These are phyloP conservation scores for Euwallacea similis DNA, from an alignment of 1,140 invertebrate species.

Conservation along the genomic window DNA sequence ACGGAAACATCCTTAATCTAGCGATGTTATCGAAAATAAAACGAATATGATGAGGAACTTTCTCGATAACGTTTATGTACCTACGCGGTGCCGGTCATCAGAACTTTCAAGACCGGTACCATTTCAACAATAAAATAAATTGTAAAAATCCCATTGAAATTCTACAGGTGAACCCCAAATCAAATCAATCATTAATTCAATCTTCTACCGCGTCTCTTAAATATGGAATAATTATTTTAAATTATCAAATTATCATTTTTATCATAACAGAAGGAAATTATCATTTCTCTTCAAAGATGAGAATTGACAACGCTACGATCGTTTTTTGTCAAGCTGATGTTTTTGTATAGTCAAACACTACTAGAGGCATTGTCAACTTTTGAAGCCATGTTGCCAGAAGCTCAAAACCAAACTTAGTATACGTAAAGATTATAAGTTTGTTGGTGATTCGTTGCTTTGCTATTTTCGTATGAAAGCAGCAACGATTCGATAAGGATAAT, in stretches of 20 bases:
- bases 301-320: no score
- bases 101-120: background rate
- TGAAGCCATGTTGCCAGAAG: no score
- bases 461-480: no score
- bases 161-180: background rate
- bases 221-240: constrained; percentile 44
- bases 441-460: no score
- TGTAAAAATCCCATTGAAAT: background rate
- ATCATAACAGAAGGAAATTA: no score
- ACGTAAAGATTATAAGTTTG: no score
- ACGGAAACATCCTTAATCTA: background rate
- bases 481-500: no score
- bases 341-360: no score
- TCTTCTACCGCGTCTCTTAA: constrained; percentile 41
- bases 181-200: constrained; percentile 39
- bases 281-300: no score
- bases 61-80: background rate
- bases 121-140: background rate
- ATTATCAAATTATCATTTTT: constrained; percentile 45
- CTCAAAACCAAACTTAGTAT: no score
- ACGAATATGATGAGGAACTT: background rate
- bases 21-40: background rate
- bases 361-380: no score
- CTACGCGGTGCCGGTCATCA: background rate
- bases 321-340: no score